Conservation (phyloP, 2,113 vertebrate species). For the Actenoides hombroni region DNA sequence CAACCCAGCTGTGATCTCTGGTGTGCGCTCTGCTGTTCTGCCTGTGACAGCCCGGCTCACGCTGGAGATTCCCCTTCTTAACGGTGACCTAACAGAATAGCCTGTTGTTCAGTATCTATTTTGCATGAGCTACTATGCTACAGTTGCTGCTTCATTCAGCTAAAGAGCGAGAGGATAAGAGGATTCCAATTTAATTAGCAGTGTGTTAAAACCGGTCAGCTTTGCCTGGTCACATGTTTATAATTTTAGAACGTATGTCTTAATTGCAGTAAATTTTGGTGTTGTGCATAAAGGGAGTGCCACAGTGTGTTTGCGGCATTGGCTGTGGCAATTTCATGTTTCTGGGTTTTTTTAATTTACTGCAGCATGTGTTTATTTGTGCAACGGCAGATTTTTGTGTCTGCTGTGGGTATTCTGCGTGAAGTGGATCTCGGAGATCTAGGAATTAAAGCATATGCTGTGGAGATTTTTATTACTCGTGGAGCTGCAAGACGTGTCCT, state of each 20-base stretch:
- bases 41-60: background rate
- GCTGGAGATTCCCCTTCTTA: constrained; percentile 50
- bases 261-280: constrained; percentile 30
- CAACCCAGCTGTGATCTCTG: constrained; percentile 36
- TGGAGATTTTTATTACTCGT: background rate
- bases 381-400: background rate
- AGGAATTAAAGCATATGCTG: constrained; percentile 18
- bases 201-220: constrained; percentile 27
- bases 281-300: constrained; percentile 1
- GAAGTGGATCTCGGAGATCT: background rate
- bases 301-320: background rate
- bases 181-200: constrained; percentile 58
- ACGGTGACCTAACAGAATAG: constrained; percentile 16
- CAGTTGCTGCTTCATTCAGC: constrained; percentile 15
- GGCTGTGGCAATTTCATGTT: background rate
- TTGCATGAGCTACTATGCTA: constrained; percentile 33
- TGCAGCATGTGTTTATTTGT: constrained; percentile 35
- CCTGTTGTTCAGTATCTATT: constrained; percentile 11
- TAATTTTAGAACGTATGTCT: constrained; percentile 38
- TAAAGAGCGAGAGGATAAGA: background rate
- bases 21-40: background rate
- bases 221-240: constrained; percentile 35
- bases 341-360: background rate
- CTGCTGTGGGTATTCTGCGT: background rate
- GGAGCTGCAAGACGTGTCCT: background rate